These are phyloP conservation scores for Poliocrania exsul DNA, from an alignment of 2,797 vertebrate genomes.

Conservation along the genomic window DNA sequence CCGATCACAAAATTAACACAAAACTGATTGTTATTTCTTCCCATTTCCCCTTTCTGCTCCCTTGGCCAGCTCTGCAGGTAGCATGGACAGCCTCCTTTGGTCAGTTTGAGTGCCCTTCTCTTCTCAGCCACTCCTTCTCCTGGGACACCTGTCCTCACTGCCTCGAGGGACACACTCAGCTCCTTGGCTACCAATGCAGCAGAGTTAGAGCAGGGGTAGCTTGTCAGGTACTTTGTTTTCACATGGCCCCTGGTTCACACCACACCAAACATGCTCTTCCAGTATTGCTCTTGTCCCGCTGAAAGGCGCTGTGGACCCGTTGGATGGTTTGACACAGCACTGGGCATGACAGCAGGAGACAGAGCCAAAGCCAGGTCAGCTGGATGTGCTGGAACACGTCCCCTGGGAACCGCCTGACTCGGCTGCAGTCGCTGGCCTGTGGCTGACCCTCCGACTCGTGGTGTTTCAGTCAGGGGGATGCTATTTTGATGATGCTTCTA, in stretches of 20 bases:
- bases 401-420: not conserved
- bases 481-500: not conserved
- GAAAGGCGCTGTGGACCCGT: accelerated
- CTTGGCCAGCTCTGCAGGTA: not conserved
- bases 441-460: not conserved
- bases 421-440: not conserved
- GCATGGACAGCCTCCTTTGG: accelerated
- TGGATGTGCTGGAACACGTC: not conserved
- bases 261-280: not conserved
- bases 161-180: accelerated
- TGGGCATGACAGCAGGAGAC: accelerated
- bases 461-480: not conserved
- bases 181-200: not conserved
- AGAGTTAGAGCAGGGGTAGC: not conserved
- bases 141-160: accelerated
- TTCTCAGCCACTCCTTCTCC: not conserved
- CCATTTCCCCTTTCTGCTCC: not conserved
- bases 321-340: accelerated
- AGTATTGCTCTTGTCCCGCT: accelerated
- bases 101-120: accelerated
- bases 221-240: not conserved
- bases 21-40: not conserved
- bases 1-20: not conserved
- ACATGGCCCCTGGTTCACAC: accelerated
- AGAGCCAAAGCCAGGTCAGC: not conserved